A percentile compares a stretch with the other conserved stretches of the same genome.
These are phyloP conservation scores for Rhabditoides inermis DNA, from an alignment of 2,888 invertebrate genomes.

Conservation along the genomic window DNA sequence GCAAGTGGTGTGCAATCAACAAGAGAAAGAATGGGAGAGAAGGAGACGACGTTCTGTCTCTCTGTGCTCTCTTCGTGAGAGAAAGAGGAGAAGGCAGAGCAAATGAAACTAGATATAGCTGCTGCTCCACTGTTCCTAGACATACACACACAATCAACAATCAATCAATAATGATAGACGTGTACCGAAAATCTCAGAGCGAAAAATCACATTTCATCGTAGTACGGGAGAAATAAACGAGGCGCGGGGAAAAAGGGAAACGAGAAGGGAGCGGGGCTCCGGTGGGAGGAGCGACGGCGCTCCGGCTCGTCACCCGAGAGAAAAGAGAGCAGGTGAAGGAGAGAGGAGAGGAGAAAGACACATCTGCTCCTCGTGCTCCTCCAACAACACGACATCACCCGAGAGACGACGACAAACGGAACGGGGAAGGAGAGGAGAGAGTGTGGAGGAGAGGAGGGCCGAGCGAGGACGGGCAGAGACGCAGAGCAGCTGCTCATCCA, in stretches of 20 bases:
- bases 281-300: neutral
- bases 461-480: neutral
- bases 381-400: neutral
- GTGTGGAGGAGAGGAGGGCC: neutral
- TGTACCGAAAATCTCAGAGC: conserved; percentile 3
- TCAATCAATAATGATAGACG: neutral
- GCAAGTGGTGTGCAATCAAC: neutral
- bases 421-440: neutral
- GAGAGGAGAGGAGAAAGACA: no score
- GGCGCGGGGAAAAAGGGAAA: neutral
- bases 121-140: neutral
- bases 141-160: neutral
- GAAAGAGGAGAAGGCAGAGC: neutral
- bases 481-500: neutral
- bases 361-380: no score
- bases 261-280: neutral
- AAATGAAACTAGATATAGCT: neutral
- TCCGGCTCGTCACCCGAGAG: neutral
- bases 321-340: no score
- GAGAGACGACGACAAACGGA: neutral
- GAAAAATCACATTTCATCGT: neutral
- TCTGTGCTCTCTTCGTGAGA: neutral
- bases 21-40: neutral
- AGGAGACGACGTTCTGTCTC: no score
- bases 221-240: neutral